Conservation (phyloP, 1,140 invertebrate species). For the Orchestia grillus region DNA sequence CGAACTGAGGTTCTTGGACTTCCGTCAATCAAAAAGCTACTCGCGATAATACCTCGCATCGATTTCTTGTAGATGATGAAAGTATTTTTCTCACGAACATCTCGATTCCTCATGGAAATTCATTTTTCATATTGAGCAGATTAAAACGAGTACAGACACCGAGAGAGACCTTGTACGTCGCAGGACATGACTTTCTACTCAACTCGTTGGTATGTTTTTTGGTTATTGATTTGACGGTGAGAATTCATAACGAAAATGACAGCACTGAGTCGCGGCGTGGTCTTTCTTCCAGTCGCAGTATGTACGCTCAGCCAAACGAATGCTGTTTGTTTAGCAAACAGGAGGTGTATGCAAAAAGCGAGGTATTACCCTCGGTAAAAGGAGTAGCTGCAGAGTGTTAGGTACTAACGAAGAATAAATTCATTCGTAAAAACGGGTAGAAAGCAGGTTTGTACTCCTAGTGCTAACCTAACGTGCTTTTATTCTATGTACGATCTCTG, state of each 20-base stretch:
- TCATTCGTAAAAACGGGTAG: background rate
- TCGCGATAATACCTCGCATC: background rate
- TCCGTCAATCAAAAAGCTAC: background rate
- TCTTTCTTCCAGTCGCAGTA: background rate
- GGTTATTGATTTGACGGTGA: background rate
- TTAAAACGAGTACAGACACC: background rate
- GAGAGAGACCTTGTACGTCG: background rate
- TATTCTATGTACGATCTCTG: background rate
- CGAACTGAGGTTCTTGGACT: background rate
- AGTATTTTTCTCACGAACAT: background rate
- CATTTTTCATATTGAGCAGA: background rate
- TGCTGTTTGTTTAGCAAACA: background rate
- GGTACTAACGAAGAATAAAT: background rate
- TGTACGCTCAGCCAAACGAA: background rate
- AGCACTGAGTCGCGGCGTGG: background rate
- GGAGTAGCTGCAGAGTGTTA: background rate
- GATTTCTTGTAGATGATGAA: background rate
- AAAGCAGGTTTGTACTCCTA: background rate
- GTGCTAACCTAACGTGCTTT: background rate
- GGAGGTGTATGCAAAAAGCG: background rate
- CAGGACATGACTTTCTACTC: background rate
- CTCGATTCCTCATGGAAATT: background rate
- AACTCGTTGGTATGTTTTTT: background rate
- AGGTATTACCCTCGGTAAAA: background rate
- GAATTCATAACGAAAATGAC: background rate